Conservation (phyloP, 2,797 vertebrate species). For the Huso huso region DNA sequence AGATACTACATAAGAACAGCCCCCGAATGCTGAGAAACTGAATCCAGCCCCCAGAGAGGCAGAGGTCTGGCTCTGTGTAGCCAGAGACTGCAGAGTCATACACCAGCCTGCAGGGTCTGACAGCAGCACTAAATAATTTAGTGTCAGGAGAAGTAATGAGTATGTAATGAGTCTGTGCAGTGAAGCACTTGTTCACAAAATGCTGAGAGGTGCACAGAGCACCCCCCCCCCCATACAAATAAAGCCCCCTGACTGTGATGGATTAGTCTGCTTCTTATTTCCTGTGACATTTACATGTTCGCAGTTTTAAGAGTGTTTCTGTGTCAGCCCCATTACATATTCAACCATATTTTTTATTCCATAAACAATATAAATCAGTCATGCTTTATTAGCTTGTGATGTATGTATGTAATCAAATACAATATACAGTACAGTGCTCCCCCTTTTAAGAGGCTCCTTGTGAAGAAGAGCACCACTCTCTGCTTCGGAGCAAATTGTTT, state of each 20-base stretch:
- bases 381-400: no score
- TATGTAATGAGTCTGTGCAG: slow-evolving; percentile 22
- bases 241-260: slow-evolving; percentile 19
- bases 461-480: no score
- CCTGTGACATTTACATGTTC: neutral
- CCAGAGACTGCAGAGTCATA: neutral
- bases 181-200: slow-evolving; percentile 7
- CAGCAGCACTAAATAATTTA: slow-evolving; percentile 16
- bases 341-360: slow-evolving; percentile 16
- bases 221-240: slow-evolving; percentile 9
- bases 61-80: neutral
- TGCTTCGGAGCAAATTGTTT: no score
- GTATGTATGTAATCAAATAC: no score
- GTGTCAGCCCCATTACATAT: neutral
- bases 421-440: no score
- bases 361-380: slow-evolving; percentile 19
- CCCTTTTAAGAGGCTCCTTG: no score
- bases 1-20: neutral
- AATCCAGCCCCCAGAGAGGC: neutral
- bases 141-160: slow-evolving; percentile 28
- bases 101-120: slow-evolving; percentile 1
- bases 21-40: neutral
- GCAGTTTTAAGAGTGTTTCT: neutral
- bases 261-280: slow-evolving; percentile 7
- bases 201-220: slow-evolving; percentile 8